phyloP scores from a whole-genome alignment of 2,113 vertebrate genomes.

The Solenodon paradoxus region DNA sequence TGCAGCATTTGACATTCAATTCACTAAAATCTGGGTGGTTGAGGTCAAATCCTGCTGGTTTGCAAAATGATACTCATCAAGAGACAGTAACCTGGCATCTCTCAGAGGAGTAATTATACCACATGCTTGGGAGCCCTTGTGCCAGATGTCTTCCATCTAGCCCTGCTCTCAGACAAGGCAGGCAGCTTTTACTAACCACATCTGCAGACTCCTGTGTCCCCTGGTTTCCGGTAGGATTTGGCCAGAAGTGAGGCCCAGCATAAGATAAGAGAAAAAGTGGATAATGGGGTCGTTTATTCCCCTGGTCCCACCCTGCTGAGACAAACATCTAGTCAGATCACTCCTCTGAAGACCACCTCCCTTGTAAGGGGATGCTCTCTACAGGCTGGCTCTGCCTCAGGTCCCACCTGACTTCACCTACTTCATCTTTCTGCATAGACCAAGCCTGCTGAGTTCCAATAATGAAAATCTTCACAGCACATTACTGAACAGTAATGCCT shows the following conservation, averaged over 20 bases:
- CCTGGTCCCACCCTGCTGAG: background rate
- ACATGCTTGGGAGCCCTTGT: background rate
- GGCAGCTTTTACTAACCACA: background rate
- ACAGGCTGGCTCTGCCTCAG: background rate
- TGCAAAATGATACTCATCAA: conserved; percentile 26
- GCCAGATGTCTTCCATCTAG: background rate
- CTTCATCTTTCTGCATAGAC: conserved; percentile 59
- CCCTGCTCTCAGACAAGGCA: background rate
- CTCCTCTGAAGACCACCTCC: background rate
- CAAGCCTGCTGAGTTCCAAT: conserved; percentile 56
- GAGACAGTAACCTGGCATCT: background rate
- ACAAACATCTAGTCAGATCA: background rate
- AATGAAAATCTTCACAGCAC: conserved; percentile 70
- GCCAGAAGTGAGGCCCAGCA: background rate
- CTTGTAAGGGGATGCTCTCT: background rate
- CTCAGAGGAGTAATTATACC: background rate
- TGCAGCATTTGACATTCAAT: conserved; percentile 8
- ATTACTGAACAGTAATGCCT: conserved; percentile 62
- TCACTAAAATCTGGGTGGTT: background rate
- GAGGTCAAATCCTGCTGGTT: background rate
- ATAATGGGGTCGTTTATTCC: background rate
- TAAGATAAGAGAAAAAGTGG: background rate
- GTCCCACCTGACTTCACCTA: background rate
- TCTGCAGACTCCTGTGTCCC: background rate
- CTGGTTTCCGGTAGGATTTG: background rate